Base-by-base conservation (phyloP, 2,797 vertebrate species). In the Spondyliosoma cantharus region DNA sequence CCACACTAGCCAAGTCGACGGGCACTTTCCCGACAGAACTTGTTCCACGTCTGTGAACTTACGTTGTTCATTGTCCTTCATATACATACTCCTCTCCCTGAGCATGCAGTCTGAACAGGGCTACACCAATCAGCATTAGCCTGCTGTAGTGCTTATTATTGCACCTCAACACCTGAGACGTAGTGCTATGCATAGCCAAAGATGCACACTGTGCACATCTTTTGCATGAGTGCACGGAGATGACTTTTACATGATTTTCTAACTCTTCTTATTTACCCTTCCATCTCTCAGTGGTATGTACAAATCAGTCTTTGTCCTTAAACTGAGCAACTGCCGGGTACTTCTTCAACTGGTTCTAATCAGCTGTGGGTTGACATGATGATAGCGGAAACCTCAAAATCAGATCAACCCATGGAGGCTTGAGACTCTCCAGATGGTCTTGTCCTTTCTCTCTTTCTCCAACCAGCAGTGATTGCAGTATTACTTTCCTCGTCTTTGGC, bases 111-210 rank as follows among this genome's bases (percentile, higher is more conserved):
- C 78, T 81, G 73, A 87, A 85, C 78, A 88, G 91, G 90, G 92
- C 92, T 91, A 77, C 71, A 86, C 75, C 66, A 25, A 52, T 81
- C 85, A 80, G 81, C 84, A 80, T 86, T 76, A 75, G 89, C 86
- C 85, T 82, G 71, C 78, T 84, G 74, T 86, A 63, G 72, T 71
- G 74, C 80, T 72, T 60, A 13, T 65, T 77, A 59, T 72, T 86
- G 63, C 85, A 89, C 82, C 81, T 78, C 81, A 46, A 80, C 88
- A 84, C 65, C 84, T 37, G 80, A 80, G 69, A 83, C 48, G 7
- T 81, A 54, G 88, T 71, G 90, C 90, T 85, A 83, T 75, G 82
- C 84, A 71, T 76, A 86, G 86, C 93, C 93, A 93, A 94, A 94
- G 93, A 93, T 68, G 82, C 86, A 85, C 86, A 76, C 46, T 0